Conservation (phyloP, 2,113 vertebrate genomes). For the Crypturellus undulatus region DNA sequence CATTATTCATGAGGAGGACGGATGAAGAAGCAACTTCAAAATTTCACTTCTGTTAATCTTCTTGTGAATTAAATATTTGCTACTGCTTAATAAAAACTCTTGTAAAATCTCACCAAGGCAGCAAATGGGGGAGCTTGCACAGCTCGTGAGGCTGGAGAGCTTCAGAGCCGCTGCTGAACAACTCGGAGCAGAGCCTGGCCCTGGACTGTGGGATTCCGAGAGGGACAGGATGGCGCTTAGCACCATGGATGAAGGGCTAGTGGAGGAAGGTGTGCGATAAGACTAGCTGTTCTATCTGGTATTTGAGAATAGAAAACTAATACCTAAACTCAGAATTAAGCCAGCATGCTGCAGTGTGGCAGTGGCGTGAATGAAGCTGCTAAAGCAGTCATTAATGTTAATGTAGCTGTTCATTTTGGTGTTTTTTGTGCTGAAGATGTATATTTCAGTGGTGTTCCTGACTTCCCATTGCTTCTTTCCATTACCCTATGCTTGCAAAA, state of each 20-base stretch:
- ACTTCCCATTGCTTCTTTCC: neutral
- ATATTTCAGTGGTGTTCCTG: neutral
- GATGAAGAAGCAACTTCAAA: neutral
- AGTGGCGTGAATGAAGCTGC: neutral
- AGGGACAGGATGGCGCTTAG: neutral
- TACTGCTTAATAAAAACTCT: neutral
- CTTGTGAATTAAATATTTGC: neutral
- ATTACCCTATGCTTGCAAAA: neutral
- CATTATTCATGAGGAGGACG: neutral
- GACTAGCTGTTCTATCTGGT: neutral
- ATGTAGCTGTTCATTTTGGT: neutral
- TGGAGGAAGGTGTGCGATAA: neutral
- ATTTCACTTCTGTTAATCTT: neutral
- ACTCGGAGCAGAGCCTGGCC: neutral
- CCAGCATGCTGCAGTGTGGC: neutral
- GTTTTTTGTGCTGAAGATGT: neutral
- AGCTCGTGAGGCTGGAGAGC: neutral
- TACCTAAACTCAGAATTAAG: neutral
- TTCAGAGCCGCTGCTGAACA: neutral
- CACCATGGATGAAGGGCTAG: fast-evolving
- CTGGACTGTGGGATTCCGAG: neutral
- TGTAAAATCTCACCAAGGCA: neutral
- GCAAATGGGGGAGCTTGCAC: neutral
- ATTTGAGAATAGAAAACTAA: neutral
- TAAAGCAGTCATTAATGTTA: neutral